A percentile compares a stretch with the other conserved stretches of the same genome.
Conservation (phyloP, 2,113 vertebrate species). For the chimpanzee (Pan troglodytes) region NHGRI_mPanTro3-v2.1_pri NC_072411.2:123595501-123596000, state of each 20-base stretch:
- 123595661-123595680: background rate
- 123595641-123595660: background rate
- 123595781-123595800: background rate
- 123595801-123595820: background rate
- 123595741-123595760: background rate
- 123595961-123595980: background rate
- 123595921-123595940: background rate
- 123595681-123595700: background rate
- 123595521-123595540: background rate
- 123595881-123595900: background rate
- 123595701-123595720: background rate
- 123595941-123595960: background rate
- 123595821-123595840: background rate
- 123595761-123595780: background rate
- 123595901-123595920: background rate
- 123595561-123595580: background rate
- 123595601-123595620: background rate
- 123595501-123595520: background rate
- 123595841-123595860: background rate
- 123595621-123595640: background rate
- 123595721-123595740: background rate
- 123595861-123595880: background rate
- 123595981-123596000: background rate
- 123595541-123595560: background rate
- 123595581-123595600: background rate